These are phyloP conservation scores for Drosophila nannoptera DNA, from an alignment of 1,140 invertebrate genomes.

Conservation along the genomic window DNA sequence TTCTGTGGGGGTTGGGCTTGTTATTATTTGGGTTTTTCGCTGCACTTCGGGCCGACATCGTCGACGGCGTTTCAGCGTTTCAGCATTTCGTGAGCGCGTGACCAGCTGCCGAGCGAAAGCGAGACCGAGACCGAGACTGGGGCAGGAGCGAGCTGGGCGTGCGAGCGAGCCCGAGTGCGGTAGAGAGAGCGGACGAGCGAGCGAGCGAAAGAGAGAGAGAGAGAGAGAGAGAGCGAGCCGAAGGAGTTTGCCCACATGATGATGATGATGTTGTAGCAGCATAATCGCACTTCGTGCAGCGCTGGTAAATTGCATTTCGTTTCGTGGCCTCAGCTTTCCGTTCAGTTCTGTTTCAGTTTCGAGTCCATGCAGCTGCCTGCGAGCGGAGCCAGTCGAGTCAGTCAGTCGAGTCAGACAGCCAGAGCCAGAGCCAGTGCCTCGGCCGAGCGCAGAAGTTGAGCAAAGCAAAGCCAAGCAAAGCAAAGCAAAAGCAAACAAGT, in stretches of 20 bases:
- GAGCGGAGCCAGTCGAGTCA: slow-evolving; percentile 43
- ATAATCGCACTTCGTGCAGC: slow-evolving; percentile 59
- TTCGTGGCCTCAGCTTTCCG: slow-evolving; percentile 39
- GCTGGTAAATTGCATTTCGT: slow-evolving; percentile 61
- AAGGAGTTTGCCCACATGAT: slow-evolving; percentile 60
- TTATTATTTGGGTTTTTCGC: slow-evolving; percentile 35
- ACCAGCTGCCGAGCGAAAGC: slow-evolving; percentile 37
- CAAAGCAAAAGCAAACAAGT: slow-evolving; percentile 42
- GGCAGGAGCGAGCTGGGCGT: background rate
- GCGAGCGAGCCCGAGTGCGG: background rate
- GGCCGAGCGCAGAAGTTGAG: slow-evolving; percentile 31
- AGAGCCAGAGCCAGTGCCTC: slow-evolving; percentile 25
- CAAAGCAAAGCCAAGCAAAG: slow-evolving; percentile 34
- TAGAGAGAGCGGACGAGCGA: too few relatives aligned
- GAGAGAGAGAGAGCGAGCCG: slow-evolving; percentile 24
- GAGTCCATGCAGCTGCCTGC: slow-evolving; percentile 66
- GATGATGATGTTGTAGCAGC: slow-evolving; percentile 43
- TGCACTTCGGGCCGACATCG: slow-evolving; percentile 41
- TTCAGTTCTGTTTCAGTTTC: slow-evolving; percentile 73
- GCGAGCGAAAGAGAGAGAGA: background rate
- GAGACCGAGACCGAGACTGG: slow-evolving; percentile 10
- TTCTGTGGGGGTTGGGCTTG: slow-evolving; percentile 30
- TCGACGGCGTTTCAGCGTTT: slow-evolving; percentile 54
- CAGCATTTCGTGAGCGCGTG: slow-evolving; percentile 52
- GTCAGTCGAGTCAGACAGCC: slow-evolving; percentile 4